phyloP scores from a whole-genome alignment of 1,140 invertebrate species.

The Platorchestia sp. region DNA sequence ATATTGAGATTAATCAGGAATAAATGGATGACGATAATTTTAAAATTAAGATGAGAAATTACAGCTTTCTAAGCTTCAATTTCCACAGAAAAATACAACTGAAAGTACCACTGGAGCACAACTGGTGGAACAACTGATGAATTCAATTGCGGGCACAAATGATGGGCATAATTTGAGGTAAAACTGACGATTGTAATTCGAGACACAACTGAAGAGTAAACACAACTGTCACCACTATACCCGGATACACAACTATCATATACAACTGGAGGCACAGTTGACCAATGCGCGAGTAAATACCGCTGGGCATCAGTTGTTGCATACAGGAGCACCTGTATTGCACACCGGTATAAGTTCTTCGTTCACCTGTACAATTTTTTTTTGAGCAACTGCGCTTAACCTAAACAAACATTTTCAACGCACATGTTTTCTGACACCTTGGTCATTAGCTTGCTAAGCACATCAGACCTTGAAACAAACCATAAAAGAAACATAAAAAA shows the following conservation, averaged over 20 bases:
- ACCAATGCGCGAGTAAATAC: neutral
- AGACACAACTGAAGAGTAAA: neutral
- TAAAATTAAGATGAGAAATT: no score
- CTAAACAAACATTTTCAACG: neutral
- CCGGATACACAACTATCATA: no score
- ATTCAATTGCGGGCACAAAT: neutral
- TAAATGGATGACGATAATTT: no score
- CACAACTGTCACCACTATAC: no score
- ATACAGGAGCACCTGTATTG: neutral
- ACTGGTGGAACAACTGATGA: neutral
- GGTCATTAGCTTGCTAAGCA: neutral
- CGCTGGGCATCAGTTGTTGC: neutral
- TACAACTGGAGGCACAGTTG: no score
- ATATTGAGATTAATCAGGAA: no score
- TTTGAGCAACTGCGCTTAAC: neutral
- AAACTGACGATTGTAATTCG: neutral
- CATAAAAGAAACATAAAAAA: neutral
- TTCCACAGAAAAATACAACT: neutral
- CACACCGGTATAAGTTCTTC: no score
- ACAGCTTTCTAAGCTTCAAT: no score
- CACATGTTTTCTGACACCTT: neutral
- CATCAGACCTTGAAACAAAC: neutral
- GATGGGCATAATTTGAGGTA: neutral
- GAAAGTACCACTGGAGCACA: neutral
- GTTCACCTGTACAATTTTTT: neutral